Evolutionary conservation across 2,888 invertebrate species (phyloP), one percentile per base, ranked within the genome.

Genomic region (Hypercompe scribonia): DNA sequence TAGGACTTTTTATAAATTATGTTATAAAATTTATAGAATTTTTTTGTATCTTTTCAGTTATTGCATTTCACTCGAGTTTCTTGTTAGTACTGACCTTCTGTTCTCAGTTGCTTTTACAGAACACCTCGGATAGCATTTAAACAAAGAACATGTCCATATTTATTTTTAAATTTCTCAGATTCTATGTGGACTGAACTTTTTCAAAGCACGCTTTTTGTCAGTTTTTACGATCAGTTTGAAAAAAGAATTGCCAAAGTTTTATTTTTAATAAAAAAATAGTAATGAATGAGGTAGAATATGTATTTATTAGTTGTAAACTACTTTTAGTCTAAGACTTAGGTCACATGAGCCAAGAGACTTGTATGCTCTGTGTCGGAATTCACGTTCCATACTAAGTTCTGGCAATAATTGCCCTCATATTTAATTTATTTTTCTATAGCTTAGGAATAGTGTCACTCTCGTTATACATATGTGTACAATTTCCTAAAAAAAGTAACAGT

Each of bases 81-180:
- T 70, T 72, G 4, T 15, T 64, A 70, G 63, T 54, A 75, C 75
- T 75, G 68, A 75, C 71, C 75, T 75, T 72, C 67, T 67, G 42
- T 67, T 70, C 39, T 33, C 66, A 67, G 0, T 72, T 64, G 54
- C 50, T 72, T 70, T 54, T 67, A 72, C 67, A 75, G 58, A 75
- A 72, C 75, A 75, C 72, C 72, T 75, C 72, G 66, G 34, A 67
- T 31, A 33, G 36, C 54, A 67, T 75, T 75, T 72, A 63, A 75
- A 75, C 31, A 24, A 28, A 54, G 72, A 72, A 75, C 7, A 3
- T 15, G 65, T 2, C 7, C 13, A 13, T 5, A 42, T 71, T 71
- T 36, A 54, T 68, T 74, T 74, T 70, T 68, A 39, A 54, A 36
- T 64, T 61, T 63, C 24, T 3, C 21, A n/a, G 21, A 3, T 36